phyloP scores from a whole-genome alignment of 2,888 invertebrate species.

The Cyaniris semiargus region DNA sequence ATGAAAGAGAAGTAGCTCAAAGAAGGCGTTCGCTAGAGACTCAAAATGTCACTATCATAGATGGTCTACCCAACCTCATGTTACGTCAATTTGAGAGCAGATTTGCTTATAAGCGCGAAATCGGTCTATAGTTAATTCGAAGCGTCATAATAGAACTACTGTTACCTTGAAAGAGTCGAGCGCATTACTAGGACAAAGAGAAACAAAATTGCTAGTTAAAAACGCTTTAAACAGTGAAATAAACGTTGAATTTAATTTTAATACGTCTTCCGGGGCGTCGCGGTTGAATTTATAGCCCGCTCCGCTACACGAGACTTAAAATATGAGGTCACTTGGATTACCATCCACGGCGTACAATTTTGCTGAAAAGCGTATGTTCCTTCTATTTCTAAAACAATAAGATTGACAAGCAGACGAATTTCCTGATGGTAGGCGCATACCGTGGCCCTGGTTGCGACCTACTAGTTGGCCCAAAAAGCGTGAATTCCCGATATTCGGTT shows the following conservation, averaged over 20 bases:
- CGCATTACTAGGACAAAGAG: constrained; percentile 1
- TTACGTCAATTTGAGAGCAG: background rate
- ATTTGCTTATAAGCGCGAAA: background rate
- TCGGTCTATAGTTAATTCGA: background rate
- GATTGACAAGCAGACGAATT: too few species aligned
- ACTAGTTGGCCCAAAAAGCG: background rate
- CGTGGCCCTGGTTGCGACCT: background rate
- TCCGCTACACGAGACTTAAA: background rate
- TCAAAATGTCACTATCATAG: background rate
- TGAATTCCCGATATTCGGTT: background rate
- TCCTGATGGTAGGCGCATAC: too few species aligned
- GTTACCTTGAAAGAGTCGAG: background rate
- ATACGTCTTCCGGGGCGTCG: background rate
- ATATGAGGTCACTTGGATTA: background rate
- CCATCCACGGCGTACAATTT: background rate
- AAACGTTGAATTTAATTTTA: constrained; percentile 1
- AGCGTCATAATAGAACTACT: background rate
- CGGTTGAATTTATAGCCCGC: background rate
- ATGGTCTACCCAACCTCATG: background rate
- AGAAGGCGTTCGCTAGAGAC: background rate
- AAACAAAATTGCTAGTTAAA: background rate
- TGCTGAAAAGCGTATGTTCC: background rate
- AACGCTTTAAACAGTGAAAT: background rate
- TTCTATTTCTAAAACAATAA: background rate
- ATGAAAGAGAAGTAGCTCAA: background rate